phyloP scores from a whole-genome alignment of 2,797 vertebrate species.

The Coracias cyanogaster region DNA sequence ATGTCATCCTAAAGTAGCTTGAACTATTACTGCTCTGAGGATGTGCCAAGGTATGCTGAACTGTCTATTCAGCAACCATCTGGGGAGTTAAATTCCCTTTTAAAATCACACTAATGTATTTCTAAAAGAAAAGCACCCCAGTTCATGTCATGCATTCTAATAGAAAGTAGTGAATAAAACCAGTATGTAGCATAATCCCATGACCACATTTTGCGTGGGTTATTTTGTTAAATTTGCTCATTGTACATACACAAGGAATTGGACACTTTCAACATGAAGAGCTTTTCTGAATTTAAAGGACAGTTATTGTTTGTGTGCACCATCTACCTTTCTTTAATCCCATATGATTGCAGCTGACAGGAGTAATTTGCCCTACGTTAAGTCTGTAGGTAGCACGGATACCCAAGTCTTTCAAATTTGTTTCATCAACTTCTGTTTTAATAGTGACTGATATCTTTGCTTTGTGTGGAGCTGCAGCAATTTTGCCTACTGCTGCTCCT shows the following conservation, averaged over 20 bases:
- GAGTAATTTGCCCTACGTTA: conserved; percentile 10
- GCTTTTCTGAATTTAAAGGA: conserved; percentile 5
- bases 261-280: not conserved
- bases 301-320: not conserved
- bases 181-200: not conserved
- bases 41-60: not conserved
- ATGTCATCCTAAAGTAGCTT: not conserved
- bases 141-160: not conserved
- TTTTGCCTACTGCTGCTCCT: not conserved
- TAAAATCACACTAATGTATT: not conserved
- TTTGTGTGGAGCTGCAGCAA: conserved; percentile 7
- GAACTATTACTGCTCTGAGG: not conserved
- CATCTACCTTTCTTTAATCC: conserved; percentile 7
- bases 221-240: not conserved
- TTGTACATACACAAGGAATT: not conserved
- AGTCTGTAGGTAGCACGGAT: conserved; percentile 22
- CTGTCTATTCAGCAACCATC: not conserved
- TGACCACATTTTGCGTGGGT: not conserved
- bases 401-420: conserved; percentile 35
- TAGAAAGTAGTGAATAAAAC: not conserved
- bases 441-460: conserved; percentile 46
- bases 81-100: not conserved
- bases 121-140: not conserved
- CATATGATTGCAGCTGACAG: not conserved
- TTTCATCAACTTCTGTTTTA: conserved; percentile 44